These are phyloP conservation scores for Brachynemurus nebulosus DNA, from an alignment of 2,888 invertebrate genomes.

Conservation along the genomic window DNA sequence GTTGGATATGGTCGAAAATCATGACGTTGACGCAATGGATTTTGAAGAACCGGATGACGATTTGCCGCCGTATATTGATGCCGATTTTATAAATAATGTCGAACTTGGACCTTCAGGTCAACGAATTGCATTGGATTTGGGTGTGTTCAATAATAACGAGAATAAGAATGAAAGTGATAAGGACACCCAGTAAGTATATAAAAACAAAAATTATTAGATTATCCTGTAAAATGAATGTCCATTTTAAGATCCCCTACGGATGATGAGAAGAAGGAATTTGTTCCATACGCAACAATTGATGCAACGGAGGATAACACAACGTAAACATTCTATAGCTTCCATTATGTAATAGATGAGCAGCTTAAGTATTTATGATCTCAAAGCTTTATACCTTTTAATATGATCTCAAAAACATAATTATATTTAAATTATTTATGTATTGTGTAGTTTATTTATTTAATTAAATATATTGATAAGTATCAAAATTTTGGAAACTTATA, in stretches of 20 bases:
- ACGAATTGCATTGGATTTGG: constrained; percentile 5
- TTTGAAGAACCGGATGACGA: constrained; percentile 46
- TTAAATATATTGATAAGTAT: too few relatives aligned
- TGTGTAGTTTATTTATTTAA: too few relatives aligned
- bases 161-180: not conserved
- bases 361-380: too few relatives aligned
- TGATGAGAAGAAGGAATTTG: not conserved
- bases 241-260: not conserved
- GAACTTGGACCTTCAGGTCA: constrained; percentile 12
- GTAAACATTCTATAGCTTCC: too few relatives aligned
- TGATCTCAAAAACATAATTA: too few relatives aligned
- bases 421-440: too few relatives aligned
- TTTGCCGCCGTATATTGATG: constrained; percentile 60
- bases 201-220: not conserved
- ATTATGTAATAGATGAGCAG: too few relatives aligned
- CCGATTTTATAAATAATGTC: constrained; percentile 40
- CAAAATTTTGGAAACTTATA: too few relatives aligned
- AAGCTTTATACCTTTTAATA: too few relatives aligned
- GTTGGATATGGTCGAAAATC: constrained; percentile 88
- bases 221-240: not conserved
- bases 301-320: too few relatives aligned
- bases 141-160: not conserved
- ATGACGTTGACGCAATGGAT: constrained; percentile 33
- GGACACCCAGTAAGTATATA: not conserved
- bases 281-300: not conserved